A percentile compares a stretch with the other conserved stretches of the same genome.
phyloP scores from a whole-genome alignment of 2,113 vertebrate species.

The Urocolius indicus region DNA sequence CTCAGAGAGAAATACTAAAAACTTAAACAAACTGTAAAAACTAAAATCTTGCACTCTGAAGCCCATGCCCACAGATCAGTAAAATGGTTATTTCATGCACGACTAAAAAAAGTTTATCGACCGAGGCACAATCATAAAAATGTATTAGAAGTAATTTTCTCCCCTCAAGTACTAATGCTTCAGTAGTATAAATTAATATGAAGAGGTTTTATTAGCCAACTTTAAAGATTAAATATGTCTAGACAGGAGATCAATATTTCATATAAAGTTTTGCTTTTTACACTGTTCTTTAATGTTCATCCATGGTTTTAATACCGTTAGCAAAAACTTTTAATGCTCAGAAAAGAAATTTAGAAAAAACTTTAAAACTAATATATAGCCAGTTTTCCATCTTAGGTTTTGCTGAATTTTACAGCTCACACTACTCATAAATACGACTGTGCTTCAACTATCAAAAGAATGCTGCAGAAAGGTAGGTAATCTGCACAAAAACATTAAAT shows the following conservation, averaged over 20 bases:
- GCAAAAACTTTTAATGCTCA: not conserved
- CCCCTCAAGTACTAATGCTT: not conserved
- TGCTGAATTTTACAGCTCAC: not conserved
- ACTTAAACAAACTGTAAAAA: not conserved
- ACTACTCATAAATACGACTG: not conserved
- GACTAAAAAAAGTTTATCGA: not conserved
- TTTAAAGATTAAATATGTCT: conserved; percentile 45
- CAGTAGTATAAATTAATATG: conserved; percentile 11
- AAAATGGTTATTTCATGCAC: not conserved
- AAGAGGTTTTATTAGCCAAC: conserved; percentile 4
- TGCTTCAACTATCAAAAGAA: not conserved
- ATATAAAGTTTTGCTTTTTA: conserved; percentile 5
- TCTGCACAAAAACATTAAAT: not conserved
- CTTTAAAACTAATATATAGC: not conserved
- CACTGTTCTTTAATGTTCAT: not conserved
- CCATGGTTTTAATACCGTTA: not conserved
- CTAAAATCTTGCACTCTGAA: not conserved
- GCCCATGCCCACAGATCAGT: not conserved
- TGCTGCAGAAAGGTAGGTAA: not conserved
- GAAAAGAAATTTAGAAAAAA: not conserved
- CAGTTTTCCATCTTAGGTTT: not conserved
- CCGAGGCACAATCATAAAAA: not conserved
- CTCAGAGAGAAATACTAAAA: not conserved
- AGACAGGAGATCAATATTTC: conserved; percentile 47
- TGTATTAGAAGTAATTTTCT: not conserved